Conservation (phyloP, 2,113 vertebrate species). For the Pristiophorus japonicus region DNA sequence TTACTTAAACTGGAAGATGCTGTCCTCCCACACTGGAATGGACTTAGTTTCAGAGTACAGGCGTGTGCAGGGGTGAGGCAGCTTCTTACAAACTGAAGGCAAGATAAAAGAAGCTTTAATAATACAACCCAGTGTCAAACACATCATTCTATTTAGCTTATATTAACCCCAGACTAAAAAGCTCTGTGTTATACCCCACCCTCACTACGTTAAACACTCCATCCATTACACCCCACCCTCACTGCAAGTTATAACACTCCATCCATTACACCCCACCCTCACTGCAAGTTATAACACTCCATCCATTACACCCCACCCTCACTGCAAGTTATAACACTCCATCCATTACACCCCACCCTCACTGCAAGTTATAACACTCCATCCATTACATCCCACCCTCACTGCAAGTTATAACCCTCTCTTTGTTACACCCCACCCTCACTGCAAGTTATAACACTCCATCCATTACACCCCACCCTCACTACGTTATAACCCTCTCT, state of each 20-base stretch:
- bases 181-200: not conserved
- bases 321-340: not conserved
- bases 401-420: not conserved
- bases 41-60: slow-evolving; percentile 86
- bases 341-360: not conserved
- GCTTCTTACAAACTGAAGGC: slow-evolving; percentile 74
- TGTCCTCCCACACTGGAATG: slow-evolving; percentile 81
- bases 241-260: not conserved
- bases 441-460: not conserved
- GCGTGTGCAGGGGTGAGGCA: slow-evolving; percentile 76
- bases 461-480: not conserved
- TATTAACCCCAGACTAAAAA: not conserved
- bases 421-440: not conserved
- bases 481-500: not conserved
- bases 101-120: slow-evolving; percentile 26
- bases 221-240: not conserved
- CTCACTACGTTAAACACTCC: not conserved
- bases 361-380: not conserved
- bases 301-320: not conserved
- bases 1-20: slow-evolving; percentile 76
- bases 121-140: not conserved
- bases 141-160: not conserved
- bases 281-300: not conserved
- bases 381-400: not conserved
- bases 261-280: not conserved